Base-by-base conservation (phyloP, 2,888 invertebrate species). In the Cosmia pyralina region DNA sequence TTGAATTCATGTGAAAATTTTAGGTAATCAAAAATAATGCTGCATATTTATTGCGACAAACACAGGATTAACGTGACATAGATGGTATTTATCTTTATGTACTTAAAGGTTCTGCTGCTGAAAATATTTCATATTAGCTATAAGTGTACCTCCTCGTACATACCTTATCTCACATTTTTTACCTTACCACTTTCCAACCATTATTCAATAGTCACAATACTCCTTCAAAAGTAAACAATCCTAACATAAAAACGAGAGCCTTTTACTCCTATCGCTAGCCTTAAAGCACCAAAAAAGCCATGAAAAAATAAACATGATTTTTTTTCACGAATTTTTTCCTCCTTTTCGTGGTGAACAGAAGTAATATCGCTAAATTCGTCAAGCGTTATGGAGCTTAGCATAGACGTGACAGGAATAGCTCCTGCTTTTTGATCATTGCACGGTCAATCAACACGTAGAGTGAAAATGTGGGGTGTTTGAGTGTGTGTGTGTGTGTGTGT, bases 381-480 rank as follows among this genome's bases (percentile, higher is more conserved):
- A 86, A 84, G 88, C 82, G 82, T 82, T 86, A 80, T 74, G 66
- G 64, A 68, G 75, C 79, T 86, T 80, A 84, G 77, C 77, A 87
- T 80, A 75, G 64, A 86, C 85, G 85, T 86, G 85, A 87, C 78
- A 59, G n/a, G 85, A 87, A 86, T 87, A 68, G 52, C 70, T 62
- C 53, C 68, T 72, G 68, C 59, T 67, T 82, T 82, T 79, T 86
- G 84, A 85, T 85, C 79, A 86, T 77, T 78, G 86, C 52, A 84
- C 75, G 86, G 86, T 84, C 88, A 87, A 87, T 85, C 86, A 86
- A 85, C 86, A 84, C 86, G 79, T 76, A 53, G 60, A 77, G 67
- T 71, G 72, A 38, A 50, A 66, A 72, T 64, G 77, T 50, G 64
- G 62, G 46, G 48, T 22, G 28, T 50, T 67, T 28, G 28, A 28